Percentiles rank a stretch among this genome's conserved stretches.
phyloP scores from a whole-genome alignment of 1,140 invertebrate genomes.

The Calosoma granatense region DNA sequence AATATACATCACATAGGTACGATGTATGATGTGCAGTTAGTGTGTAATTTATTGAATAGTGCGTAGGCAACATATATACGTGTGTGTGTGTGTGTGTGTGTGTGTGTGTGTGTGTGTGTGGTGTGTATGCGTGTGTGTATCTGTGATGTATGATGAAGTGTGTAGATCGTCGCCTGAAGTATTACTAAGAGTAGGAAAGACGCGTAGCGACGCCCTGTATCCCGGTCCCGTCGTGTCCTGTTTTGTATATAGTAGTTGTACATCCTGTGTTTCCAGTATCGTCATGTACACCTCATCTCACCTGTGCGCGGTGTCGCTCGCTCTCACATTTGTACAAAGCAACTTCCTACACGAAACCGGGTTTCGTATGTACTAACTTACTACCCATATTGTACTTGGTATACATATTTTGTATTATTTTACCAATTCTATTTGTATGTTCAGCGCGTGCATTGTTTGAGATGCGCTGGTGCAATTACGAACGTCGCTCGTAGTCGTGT shows the following conservation, averaged over 20 bases:
- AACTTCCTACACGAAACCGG: neutral
- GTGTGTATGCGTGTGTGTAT: neutral
- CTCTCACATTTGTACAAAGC: constrained; percentile 1
- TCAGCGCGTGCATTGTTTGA: neutral
- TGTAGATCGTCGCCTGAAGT: constrained; percentile 1
- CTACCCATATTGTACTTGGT: neutral
- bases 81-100: neutral
- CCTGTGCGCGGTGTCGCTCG: too few relatives aligned
- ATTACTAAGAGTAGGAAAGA: neutral
- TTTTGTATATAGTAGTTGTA: neutral
- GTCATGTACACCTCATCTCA: neutral
- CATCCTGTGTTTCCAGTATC: too few relatives aligned
- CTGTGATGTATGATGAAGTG: neutral
- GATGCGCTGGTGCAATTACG: neutral
- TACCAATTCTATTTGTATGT: constrained; percentile 1
- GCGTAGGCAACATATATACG: neutral
- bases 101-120: neutral
- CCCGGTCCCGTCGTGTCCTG: neutral
- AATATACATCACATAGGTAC: neutral
- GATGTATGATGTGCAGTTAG: constrained; percentile 4
- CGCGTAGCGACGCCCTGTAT: neutral
- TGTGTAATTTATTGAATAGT: neutral
- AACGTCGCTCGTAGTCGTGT: neutral
- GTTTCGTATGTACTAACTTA: constrained; percentile 4
- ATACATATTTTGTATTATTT: constrained; percentile 4